Conservation (phyloP, 2,797 vertebrate species). For the Cichlasoma orientale region DNA sequence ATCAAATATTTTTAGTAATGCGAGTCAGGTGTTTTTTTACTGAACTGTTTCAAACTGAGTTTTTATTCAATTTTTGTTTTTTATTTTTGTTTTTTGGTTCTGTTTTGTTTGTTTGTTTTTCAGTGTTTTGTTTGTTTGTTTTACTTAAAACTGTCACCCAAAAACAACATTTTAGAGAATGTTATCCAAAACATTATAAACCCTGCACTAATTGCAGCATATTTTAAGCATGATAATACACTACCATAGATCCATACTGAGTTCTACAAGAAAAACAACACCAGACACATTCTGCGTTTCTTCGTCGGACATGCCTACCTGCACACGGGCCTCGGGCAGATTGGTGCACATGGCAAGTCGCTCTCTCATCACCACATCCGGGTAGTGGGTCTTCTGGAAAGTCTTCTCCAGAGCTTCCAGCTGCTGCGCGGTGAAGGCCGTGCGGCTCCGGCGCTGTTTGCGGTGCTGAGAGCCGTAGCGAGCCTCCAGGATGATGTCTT, state of each 20-base stretch:
- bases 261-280: no score
- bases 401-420: slow-evolving; percentile 96
- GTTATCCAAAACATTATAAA: background rate
- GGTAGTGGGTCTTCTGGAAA: slow-evolving; percentile 98
- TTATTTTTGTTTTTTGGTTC: no score
- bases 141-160: background rate
- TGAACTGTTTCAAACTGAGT: background rate
- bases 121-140: background rate
- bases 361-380: slow-evolving; percentile 97
- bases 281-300: background rate
- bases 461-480: slow-evolving; percentile 98
- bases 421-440: slow-evolving; percentile 96
- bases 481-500: slow-evolving; percentile 99
- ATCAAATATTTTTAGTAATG: background rate
- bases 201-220: background rate
- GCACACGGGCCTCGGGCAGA: slow-evolving; percentile 94
- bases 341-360: slow-evolving; percentile 97
- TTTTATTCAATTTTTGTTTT: background rate
- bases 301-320: slow-evolving; percentile 77
- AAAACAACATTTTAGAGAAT: background rate
- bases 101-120: background rate
- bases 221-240: background rate
- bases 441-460: slow-evolving; percentile 96
- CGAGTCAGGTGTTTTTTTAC: background rate
- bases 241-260: no score